These are phyloP conservation scores for Semibalanus balanoides DNA, from an alignment of 1,140 invertebrate genomes.

Conservation along the genomic window DNA sequence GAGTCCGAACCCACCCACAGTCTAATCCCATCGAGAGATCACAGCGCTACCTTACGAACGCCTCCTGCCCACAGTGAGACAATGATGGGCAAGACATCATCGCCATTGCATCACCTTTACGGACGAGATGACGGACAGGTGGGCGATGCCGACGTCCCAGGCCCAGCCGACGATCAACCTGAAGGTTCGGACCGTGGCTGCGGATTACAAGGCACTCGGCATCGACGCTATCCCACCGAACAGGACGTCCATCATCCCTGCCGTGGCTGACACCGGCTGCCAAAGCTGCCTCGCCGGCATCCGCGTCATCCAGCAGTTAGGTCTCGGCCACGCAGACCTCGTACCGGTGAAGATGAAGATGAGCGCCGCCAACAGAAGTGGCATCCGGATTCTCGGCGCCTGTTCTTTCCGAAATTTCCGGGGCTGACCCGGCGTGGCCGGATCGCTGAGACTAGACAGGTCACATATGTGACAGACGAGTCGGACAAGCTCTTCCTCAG, in stretches of 20 bases:
- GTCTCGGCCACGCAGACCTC: background rate
- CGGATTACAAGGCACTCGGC: background rate
- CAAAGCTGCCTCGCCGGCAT: background rate
- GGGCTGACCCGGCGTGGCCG: too few species aligned
- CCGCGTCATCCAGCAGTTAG: background rate
- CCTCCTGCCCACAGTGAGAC: background rate
- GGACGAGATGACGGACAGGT: background rate
- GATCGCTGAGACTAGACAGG: background rate
- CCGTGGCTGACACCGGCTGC: background rate
- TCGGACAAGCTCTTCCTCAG: background rate
- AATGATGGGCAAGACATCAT: background rate
- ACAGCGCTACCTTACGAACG: too few species aligned
- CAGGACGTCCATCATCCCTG: background rate
- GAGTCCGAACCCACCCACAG: too few species aligned
- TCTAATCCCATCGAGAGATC: too few species aligned
- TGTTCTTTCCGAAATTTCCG: background rate
- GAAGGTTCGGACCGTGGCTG: background rate
- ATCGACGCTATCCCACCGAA: background rate
- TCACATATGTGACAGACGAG: background rate
- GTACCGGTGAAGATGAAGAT: background rate
- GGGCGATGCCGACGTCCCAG: background rate
- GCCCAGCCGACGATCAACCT: background rate
- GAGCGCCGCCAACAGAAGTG: background rate
- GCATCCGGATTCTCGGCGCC: background rate
- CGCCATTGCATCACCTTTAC: background rate